Conservation (phyloP, 2,888 invertebrate species). For the Torymus texanus region DNA sequence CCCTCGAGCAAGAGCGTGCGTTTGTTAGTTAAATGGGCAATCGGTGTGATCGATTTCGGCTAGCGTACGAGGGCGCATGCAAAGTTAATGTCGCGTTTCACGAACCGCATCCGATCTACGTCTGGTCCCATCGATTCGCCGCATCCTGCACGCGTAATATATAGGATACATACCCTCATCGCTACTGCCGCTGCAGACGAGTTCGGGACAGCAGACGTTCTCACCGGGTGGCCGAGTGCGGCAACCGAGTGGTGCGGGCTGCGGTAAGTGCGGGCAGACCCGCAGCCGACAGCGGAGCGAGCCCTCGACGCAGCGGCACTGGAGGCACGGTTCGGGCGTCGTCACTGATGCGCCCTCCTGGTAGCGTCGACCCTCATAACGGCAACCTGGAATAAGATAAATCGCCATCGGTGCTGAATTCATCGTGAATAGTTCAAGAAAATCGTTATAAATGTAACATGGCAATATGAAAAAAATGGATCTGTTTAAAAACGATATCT, state of each 20-base stretch:
- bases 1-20: neutral
- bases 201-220: slow-evolving; percentile 85
- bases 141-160: neutral
- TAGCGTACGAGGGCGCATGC: slow-evolving; percentile 47
- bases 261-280: slow-evolving; percentile 85
- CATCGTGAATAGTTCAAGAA: too few relatives aligned
- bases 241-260: slow-evolving; percentile 85
- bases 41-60: slow-evolving; percentile 60
- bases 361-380: slow-evolving; percentile 83
- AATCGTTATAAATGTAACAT: too few relatives aligned
- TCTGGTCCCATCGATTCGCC: neutral
- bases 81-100: slow-evolving; percentile 58
- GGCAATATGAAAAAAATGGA: too few relatives aligned
- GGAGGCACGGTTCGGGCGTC: slow-evolving; percentile 86
- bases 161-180: slow-evolving; percentile 38
- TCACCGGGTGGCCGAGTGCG: slow-evolving; percentile 80
- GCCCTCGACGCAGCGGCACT: slow-evolving; percentile 84
- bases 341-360: slow-evolving; percentile 81
- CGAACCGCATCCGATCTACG: slow-evolving; percentile 15
- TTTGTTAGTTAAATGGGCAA: slow-evolving; percentile 48
- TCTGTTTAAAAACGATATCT: too few relatives aligned
- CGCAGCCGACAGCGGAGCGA: slow-evolving; percentile 86
- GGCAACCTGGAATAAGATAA: slow-evolving; percentile 78
- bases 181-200: slow-evolving; percentile 79
- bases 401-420: too few relatives aligned